phyloP scores from a whole-genome alignment of 2,888 invertebrate genomes.

The Brachylomia viminalis region DNA sequence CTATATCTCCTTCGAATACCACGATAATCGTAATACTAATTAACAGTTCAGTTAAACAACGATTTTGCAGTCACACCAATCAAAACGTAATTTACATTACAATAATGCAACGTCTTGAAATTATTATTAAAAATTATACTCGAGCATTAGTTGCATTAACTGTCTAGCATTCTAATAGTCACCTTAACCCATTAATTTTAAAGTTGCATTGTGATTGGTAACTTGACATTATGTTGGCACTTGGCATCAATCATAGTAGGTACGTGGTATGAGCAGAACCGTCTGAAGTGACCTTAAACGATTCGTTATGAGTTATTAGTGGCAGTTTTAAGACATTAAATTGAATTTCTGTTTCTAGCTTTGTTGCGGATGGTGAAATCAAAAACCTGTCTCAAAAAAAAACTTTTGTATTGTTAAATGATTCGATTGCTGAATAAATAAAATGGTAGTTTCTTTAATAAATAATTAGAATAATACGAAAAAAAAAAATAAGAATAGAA shows the following conservation, averaged over 20 bases:
- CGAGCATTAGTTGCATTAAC: conserved; percentile 36
- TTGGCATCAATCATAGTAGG: conserved; percentile 49
- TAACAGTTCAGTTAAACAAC: not conserved
- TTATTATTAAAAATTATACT: conserved; percentile 53
- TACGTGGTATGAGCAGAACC: conserved; percentile 30
- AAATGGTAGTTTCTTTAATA: not conserved
- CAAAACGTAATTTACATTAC: conserved; percentile 29
- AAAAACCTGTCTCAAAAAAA: not conserved
- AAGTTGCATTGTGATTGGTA: conserved; percentile 64
- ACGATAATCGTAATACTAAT: not conserved
- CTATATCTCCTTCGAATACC: not conserved
- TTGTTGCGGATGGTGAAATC: conserved; percentile 9
- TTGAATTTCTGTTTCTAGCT: not conserved
- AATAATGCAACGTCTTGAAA: conserved; percentile 15
- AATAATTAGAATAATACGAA: too few species aligned
- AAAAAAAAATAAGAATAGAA: too few species aligned
- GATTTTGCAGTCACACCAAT: conserved; percentile 20
- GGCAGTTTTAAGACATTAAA: conserved; percentile 11
- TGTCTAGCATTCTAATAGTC: conserved; percentile 57
- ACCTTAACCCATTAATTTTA: conserved; percentile 65
- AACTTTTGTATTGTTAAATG: not conserved
- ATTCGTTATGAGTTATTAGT: conserved; percentile 53
- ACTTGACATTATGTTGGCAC: conserved; percentile 60
- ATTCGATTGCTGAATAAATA: not conserved
- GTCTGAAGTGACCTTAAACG: conserved; percentile 51